phyloP scores from a whole-genome alignment of 2,113 vertebrate genomes.

The Gymnarchus niloticus region DNA sequence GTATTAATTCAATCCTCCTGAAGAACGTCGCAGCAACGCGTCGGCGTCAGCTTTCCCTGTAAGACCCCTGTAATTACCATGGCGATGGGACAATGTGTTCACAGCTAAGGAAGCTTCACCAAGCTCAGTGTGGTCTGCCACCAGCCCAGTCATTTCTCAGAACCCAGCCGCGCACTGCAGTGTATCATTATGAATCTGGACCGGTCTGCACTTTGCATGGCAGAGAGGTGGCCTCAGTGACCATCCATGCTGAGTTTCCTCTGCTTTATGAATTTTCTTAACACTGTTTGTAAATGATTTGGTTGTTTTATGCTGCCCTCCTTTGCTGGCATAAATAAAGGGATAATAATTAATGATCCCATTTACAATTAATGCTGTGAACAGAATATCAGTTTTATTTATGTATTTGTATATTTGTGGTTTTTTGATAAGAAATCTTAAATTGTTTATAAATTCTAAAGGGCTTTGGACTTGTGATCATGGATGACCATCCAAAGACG shows the following conservation, averaged over 20 bases:
- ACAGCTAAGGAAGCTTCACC: constrained; percentile 47
- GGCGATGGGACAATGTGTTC: constrained; percentile 47
- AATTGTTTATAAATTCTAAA: constrained; percentile 36
- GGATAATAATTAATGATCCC: background rate
- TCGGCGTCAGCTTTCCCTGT: constrained; percentile 34
- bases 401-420: constrained; percentile 39
- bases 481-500: constrained; percentile 40
- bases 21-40: constrained; percentile 11
- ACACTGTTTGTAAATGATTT: background rate
- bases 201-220: background rate
- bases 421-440: constrained; percentile 54
- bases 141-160: constrained; percentile 42
- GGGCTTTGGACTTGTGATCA: constrained; percentile 44
- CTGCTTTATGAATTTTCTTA: background rate
- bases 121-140: constrained; percentile 37
- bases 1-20: constrained; percentile 33
- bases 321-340: background rate
- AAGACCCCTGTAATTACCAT: constrained; percentile 41
- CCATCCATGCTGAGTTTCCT: constrained; percentile 10
- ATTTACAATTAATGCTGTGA: background rate
- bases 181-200: background rate
- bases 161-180: background rate
- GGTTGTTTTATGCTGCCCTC: background rate
- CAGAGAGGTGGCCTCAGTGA: background rate
- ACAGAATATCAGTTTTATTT: background rate